Evolutionary conservation across 2,888 invertebrate genomes (phyloP).

Genomic region (Heliconius cydno): DNA sequence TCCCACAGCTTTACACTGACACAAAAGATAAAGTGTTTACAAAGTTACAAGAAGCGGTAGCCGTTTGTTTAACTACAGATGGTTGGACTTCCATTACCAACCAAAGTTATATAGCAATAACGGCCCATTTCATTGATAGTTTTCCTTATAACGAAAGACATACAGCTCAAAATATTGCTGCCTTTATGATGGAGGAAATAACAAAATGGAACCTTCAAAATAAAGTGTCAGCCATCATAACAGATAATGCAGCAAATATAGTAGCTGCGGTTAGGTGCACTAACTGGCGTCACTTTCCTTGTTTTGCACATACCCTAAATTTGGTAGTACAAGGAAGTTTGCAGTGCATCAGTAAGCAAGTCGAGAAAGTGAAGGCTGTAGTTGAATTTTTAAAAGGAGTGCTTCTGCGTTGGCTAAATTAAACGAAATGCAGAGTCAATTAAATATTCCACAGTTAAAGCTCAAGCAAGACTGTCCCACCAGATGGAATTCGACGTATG

Average conservation of each 20-base stretch:
- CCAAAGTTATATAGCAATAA: neutral
- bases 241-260: neutral
- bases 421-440: neutral
- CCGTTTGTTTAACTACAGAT: neutral
- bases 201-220: neutral
- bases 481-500: neutral
- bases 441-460: neutral
- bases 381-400: neutral
- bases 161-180: constrained; percentile 5
- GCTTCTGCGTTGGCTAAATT: neutral
- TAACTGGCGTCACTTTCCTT: neutral
- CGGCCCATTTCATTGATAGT: neutral
- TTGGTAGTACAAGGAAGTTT: neutral
- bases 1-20: neutral
- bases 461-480: neutral
- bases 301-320: neutral
- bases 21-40: neutral
- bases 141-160: neutral
- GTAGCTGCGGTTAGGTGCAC: neutral
- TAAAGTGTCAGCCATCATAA: constrained; percentile 2
- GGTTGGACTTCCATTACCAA: neutral
- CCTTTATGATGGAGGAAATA: neutral
- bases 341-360: neutral
- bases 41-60: neutral
- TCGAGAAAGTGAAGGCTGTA: neutral